Base-by-base conservation (phyloP, 2,113 vertebrate genomes). In the Gasterosteus nipponicus region DNA sequence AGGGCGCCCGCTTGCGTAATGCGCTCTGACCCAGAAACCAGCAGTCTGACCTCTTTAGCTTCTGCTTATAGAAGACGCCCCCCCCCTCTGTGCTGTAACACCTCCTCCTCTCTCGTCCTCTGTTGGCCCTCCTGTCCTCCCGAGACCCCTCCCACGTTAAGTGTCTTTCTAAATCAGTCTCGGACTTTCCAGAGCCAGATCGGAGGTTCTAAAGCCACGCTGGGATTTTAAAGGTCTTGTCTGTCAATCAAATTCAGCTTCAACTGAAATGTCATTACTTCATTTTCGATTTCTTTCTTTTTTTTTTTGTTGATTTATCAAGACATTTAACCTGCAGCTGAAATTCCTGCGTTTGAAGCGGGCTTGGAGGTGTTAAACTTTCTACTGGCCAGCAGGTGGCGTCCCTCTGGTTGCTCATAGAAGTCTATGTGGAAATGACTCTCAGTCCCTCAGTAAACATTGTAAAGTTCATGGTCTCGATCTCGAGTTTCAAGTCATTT, bases 11-110 rank as follows among this genome's bases (percentile, higher is more conserved):
- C 89, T 68, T 80, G 61, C 78, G 87, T 76, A 86, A 91, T 90
- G 89, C 78, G 70, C 85, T 5, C 38, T 87, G 87, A 93, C 90
- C 89, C 89, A 90, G 87, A 90, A 90, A 91, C 75, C 53, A 10
- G 22, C 75, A 75, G 69, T 75, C 72, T 88, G 88, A 91, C 88
- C 90, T 88, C 87, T 88, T 89, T 86, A 86, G 77, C 86, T 87
- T 89, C 81, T 87, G 65, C 90, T 87, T 89, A 89, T 86, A 87
- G 86, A 73, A 90, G 83, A 68, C 33, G 46, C 53, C 75, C 54
- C 78, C 65, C 22, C 60, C 49, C 60, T 41, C 66, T 29, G 41
- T n/a, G 4, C 57, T 46, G 35, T 41, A 26, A 26, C 66, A 76
- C 68, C 41, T 70, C 56, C 46, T 29, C 29, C 11, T 68, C 61